phyloP scores from a whole-genome alignment of 2,113 vertebrate species.

The Acrocephalus kingi region DNA sequence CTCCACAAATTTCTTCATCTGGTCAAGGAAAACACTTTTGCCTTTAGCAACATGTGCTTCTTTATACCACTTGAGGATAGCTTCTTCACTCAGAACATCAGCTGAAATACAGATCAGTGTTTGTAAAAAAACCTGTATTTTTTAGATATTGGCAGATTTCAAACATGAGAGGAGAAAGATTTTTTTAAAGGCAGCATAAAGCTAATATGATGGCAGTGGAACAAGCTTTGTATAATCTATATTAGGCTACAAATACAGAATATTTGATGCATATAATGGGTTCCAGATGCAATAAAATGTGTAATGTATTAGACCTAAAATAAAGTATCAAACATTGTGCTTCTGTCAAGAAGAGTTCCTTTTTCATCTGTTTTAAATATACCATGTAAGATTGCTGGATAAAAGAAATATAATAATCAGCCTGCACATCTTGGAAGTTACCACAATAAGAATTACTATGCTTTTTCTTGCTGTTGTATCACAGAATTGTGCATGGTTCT shows the following conservation, averaged over 20 bases:
- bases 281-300: background rate
- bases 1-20: constrained; percentile 95
- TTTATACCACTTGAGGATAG: constrained; percentile 92
- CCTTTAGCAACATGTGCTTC: constrained; percentile 89
- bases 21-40: constrained; percentile 91
- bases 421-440: background rate
- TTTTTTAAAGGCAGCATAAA: background rate
- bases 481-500: background rate
- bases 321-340: background rate
- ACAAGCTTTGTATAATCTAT: background rate
- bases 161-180: background rate
- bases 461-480: background rate
- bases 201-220: background rate
- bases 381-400: background rate
- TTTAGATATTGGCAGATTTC: background rate
- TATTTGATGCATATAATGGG: background rate
- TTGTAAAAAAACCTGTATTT: background rate
- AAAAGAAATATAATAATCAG: background rate
- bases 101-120: constrained; percentile 73
- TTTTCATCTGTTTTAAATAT: background rate
- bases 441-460: background rate
- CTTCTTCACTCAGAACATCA: constrained; percentile 91
- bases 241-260: background rate
- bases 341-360: background rate
- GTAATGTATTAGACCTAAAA: background rate